Evolutionary conservation across 1,140 invertebrate genomes (phyloP).

Genomic region (Neomicropteryx cornuta): DNA sequence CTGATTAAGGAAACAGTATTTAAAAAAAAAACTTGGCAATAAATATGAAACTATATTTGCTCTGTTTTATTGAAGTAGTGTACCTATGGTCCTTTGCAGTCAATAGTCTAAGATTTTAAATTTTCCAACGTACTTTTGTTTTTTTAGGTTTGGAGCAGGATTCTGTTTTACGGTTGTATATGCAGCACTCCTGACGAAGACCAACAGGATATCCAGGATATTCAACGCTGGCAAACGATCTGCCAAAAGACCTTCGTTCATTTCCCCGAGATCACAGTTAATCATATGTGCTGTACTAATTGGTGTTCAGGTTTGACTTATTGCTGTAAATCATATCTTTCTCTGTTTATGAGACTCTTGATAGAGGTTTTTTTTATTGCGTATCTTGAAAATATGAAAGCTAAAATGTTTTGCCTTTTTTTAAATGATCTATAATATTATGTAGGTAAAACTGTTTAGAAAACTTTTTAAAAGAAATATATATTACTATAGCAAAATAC

Average conservation of each 20-base stretch:
- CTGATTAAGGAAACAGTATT: too few relatives aligned
- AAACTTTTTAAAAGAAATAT: too few relatives aligned
- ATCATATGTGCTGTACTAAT: slow-evolving; percentile 77
- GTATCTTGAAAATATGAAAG: background rate
- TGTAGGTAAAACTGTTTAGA: too few relatives aligned
- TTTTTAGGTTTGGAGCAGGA: slow-evolving; percentile 65
- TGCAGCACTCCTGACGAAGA: slow-evolving; percentile 83
- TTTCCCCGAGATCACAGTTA: slow-evolving; percentile 87
- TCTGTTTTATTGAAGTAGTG: too few relatives aligned
- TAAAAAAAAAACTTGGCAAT: too few relatives aligned
- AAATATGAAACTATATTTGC: too few relatives aligned
- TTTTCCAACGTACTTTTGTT: slow-evolving; percentile 9
- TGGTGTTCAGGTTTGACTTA: slow-evolving; percentile 56
- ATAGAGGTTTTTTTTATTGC: background rate
- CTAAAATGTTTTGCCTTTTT: slow-evolving; percentile 2
- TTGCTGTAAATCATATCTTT: background rate
- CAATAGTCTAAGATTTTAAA: too few relatives aligned
- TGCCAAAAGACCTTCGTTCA: slow-evolving; percentile 80
- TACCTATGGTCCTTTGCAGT: too few relatives aligned
- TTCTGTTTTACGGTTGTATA: slow-evolving; percentile 90
- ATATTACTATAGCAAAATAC: too few relatives aligned
- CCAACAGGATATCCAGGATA: slow-evolving; percentile 83
- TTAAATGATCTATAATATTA: too few relatives aligned
- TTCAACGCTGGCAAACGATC: slow-evolving; percentile 83
- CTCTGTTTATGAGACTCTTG: too few relatives aligned